Base-by-base conservation (phyloP, 2,113 vertebrate genomes). In the Macrotis lagotis region DNA sequence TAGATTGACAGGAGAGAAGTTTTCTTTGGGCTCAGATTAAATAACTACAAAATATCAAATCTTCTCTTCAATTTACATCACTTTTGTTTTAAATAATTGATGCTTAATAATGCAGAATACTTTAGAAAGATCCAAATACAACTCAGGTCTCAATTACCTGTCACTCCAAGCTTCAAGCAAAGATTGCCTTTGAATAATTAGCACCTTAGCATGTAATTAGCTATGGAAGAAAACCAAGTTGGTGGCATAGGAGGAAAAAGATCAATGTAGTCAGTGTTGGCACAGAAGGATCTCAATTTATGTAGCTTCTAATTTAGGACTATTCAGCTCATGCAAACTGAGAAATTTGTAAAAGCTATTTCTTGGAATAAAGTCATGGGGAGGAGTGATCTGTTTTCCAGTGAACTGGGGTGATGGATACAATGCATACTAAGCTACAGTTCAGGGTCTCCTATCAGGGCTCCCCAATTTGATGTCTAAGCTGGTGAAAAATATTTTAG, bases 101-200 rank as follows among this genome's bases (percentile, higher is more conserved):
- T 93, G 44, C 94, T 97, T 96, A 97, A 97, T 97, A 95, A 96
- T 96, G 94, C 90, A 96, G 95, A 94, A 95, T 90, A n/a, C 89
- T 94, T 96, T 93, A 95, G 50, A 95, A 49, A 95, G 90, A 95
- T 95, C 95, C 96, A 94, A n/a, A 93, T 91, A 91, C 90, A 94
- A 95, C 48, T 51, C 50, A 83, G 91, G 74, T 94, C 96, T 96
- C 95, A 95, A 96, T 97, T 95, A 96, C 91, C 91, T 95, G 92
- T 95, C 95, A 94, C 48, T 96, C 96, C 92, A 96, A 94, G 95
- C 96, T 91, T 92, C 24, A 95, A 50, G 51, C 14, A 49, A 90
- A 90, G 47, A 50, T 49, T 90, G 28, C 48, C 22, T 44, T 49
- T 89, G 28, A 83, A 52, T 74, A 96, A 98, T 96, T 96, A 96